Base-by-base conservation (phyloP, 2,113 vertebrate species). In the Cololabis saira region DNA sequence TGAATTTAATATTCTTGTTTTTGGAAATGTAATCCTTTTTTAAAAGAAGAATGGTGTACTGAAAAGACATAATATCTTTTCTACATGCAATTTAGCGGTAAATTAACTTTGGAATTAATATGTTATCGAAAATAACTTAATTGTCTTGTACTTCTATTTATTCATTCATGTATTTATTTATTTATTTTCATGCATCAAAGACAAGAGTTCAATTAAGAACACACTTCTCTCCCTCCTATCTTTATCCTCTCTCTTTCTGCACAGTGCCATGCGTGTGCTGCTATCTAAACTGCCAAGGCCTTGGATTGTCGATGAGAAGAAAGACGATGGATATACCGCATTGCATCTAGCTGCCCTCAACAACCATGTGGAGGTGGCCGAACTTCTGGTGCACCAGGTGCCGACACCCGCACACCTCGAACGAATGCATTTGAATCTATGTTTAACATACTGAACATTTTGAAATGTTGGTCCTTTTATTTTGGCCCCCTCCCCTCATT, bases 291-390 rank as follows among this genome's bases (percentile, higher is more conserved):
- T 99, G 78, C 98, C 98, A 9, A 91, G 98, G 63, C 98, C 98
- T 0, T 99, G 98, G 98, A 99, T 99, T 51, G 98, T 99, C 45
- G 98, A 99, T 6, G 98, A 99, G 91, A 99, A 99, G 88, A 99
- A 99, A 86, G 98, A 99, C 44, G 98, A 99, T 57, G 98, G 98
- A 16, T 99, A 99, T 84, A 99, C 98, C 2, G 96, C 98, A 1
- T 93, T 99, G 80, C 98, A 99, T 87, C 90, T 99, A 74, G 98
- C 98, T 54, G 97, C 98, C 44, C 97, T 99, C 74, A 99, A 99
- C 93, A 99, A 99, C 91, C 98, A 99, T 0, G 98, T 99, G 60
- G 98, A 99, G 91, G 98, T 99, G 83, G 98, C 98, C 44, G 98
- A 99, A 89, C 93, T 99, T 27, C 53, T 99, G 81, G 97, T 99